A percentile compares a stretch with the other conserved stretches of the same genome.
Conservation (phyloP, 2,888 invertebrate genomes). For the Dusona sp. region DNA sequence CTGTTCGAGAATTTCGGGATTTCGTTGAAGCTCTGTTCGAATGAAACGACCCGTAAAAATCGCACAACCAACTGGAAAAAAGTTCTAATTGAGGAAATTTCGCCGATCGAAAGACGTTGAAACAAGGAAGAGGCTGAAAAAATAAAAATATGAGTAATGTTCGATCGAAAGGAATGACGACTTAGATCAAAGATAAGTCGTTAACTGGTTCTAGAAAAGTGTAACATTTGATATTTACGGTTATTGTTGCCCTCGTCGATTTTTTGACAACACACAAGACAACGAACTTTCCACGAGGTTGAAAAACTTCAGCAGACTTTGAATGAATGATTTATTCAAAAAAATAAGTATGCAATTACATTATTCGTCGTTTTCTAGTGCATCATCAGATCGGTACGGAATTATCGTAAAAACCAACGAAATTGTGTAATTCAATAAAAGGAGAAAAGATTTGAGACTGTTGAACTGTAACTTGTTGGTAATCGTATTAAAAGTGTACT, state of each 20-base stretch:
- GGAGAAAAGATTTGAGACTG: slow-evolving; percentile 6
- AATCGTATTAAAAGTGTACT: slow-evolving; percentile 16
- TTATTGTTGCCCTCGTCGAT: not conserved
- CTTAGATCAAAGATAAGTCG: not conserved
- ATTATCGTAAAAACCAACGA: not conserved
- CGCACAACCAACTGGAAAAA: not conserved
- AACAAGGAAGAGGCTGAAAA: not conserved
- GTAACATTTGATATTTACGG: not conserved
- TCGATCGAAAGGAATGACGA: not conserved
- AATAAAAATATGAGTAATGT: not conserved
- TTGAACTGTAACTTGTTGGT: not conserved
- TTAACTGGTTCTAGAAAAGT: not conserved
- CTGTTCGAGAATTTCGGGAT: not conserved
- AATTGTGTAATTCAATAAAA: not conserved
- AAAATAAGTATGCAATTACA: slow-evolving; percentile 14
- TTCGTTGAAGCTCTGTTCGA: not conserved
- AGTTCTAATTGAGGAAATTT: not conserved
- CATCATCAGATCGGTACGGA: not conserved
- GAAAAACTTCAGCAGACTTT: not conserved
- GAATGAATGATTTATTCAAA: slow-evolving; percentile 44
- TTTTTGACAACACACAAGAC: not conserved
- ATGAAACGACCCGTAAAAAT: not conserved
- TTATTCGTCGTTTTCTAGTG: slow-evolving; percentile 2
- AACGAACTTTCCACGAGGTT: not conserved
- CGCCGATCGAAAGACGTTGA: not conserved